Percentiles rank a stretch among this genome's conserved stretches.
phyloP scores from a whole-genome alignment of 2,113 vertebrate species.

The Pelusios castaneus region DNA sequence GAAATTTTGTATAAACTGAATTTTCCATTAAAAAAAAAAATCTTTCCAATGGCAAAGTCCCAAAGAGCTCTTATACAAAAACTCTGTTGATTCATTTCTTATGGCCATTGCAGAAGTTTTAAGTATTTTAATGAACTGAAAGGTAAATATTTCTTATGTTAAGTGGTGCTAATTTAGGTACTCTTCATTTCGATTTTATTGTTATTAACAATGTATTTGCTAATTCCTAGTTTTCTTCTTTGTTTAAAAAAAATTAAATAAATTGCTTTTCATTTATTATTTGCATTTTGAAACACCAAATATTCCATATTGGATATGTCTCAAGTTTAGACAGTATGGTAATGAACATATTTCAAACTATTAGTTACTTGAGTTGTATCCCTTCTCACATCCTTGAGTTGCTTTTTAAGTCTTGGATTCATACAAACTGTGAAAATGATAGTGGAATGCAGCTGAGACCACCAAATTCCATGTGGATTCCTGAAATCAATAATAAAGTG shows the following conservation, averaged over 20 bases:
- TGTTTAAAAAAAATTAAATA: background rate
- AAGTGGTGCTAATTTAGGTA: background rate
- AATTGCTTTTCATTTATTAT: background rate
- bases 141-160: background rate
- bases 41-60: background rate
- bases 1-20: background rate
- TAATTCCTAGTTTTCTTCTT: background rate
- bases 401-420: rapidly evolving
- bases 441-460: background rate
- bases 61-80: background rate
- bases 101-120: background rate
- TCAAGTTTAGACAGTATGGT: background rate
- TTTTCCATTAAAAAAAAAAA: background rate
- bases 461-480: background rate
- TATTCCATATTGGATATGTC: too few species aligned
- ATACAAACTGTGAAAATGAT: background rate
- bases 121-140: background rate
- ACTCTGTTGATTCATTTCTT: background rate
- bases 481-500: background rate
- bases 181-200: background rate
- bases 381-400: background rate
- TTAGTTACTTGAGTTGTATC: background rate
- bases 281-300: background rate
- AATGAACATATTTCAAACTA: too few species aligned
- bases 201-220: background rate